phyloP scores from a whole-genome alignment of 2,113 vertebrate genomes.

The Pomatorhinus ruficollis region DNA sequence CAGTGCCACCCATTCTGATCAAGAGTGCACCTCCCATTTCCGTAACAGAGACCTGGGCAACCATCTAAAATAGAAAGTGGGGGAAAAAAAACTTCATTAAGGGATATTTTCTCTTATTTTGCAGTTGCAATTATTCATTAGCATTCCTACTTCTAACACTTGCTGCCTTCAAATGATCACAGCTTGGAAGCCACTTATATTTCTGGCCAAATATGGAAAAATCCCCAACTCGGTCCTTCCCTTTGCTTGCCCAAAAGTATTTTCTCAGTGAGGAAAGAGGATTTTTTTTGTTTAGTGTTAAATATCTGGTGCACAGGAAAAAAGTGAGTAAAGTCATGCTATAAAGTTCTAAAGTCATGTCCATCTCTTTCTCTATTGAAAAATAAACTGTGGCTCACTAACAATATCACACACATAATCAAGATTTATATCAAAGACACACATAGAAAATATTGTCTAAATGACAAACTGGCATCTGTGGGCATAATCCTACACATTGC shows the following conservation, averaged over 20 bases:
- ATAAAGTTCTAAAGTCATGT: neutral
- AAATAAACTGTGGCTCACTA: neutral
- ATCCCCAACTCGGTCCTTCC: neutral
- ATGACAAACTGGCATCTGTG: neutral
- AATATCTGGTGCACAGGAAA: neutral
- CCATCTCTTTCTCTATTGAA: neutral
- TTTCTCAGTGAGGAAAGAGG: neutral
- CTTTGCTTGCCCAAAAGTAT: neutral
- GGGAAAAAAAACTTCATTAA: neutral
- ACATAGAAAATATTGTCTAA: neutral
- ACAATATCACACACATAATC: neutral
- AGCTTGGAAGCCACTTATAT: neutral
- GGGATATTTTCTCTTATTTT: neutral
- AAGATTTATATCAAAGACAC: neutral
- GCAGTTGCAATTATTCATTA: neutral
- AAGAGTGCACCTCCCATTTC: slow-evolving; percentile 94
- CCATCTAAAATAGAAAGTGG: slow-evolving; percentile 80
- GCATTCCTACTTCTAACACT: neutral
- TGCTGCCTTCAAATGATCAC: neutral
- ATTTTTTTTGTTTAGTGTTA: neutral
- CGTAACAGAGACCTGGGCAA: slow-evolving; percentile 94
- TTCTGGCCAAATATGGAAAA: neutral
- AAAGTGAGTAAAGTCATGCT: neutral
- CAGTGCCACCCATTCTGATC: slow-evolving; percentile 99
- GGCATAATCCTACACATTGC: neutral